Evolutionary conservation across 2,113 vertebrate species (phyloP).

Genomic region (Grammomys dolichurus): DNA sequence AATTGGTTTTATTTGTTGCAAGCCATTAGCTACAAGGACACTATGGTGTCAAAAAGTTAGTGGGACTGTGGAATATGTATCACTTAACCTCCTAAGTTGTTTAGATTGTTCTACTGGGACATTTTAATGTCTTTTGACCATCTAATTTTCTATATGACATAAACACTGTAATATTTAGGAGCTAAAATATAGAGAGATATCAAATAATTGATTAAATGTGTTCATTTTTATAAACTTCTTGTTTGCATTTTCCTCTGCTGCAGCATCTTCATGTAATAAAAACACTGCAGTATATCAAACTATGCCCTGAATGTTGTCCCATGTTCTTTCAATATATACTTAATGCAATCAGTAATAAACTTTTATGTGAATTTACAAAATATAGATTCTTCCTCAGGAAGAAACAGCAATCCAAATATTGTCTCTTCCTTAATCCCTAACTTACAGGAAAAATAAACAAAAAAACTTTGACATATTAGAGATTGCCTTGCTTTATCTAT

Average conservation of each 20-base stretch:
- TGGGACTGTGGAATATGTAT: neutral
- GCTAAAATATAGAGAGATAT: neutral
- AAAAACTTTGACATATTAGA: neutral
- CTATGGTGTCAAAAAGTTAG: neutral
- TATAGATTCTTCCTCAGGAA: neutral
- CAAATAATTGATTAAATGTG: neutral
- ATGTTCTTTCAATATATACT: neutral
- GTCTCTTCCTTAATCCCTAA: neutral
- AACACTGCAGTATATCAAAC: neutral
- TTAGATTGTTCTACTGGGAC: neutral
- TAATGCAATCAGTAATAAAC: neutral
- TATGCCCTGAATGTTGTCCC: neutral
- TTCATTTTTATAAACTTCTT: neutral
- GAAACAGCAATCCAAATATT: neutral
- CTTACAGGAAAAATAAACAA: neutral
- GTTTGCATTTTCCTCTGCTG: neutral
- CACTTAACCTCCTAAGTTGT: fast-evolving
- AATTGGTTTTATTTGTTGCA: neutral
- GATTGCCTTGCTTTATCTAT: neutral
- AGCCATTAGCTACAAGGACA: neutral
- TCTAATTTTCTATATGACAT: neutral
- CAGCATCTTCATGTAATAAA: neutral
- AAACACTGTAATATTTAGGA: neutral
- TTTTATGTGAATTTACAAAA: neutral
- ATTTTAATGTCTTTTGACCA: neutral